These are phyloP conservation scores for Euplagia quadripunctaria DNA, from an alignment of 2,888 invertebrate genomes.

Conservation along the genomic window DNA sequence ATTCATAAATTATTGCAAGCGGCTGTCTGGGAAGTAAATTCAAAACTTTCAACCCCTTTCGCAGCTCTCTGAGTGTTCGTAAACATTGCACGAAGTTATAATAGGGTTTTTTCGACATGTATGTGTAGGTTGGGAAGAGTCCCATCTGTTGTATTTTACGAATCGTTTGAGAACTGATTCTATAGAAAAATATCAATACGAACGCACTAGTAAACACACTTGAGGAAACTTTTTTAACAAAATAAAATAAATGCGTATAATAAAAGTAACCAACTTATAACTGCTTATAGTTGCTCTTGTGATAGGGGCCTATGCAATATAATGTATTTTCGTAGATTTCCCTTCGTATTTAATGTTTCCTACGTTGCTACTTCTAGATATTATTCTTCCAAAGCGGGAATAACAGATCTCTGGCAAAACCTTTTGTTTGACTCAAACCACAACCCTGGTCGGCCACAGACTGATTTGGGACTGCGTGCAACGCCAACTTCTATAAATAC, in stretches of 20 bases:
- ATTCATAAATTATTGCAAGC: conserved; percentile 45
- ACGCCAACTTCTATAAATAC: too few species aligned
- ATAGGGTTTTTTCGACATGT: conserved; percentile 43
- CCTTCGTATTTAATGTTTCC: too few species aligned
- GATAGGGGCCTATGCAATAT: too few species aligned
- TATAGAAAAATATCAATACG: conserved; percentile 30
- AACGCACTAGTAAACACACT: background rate
- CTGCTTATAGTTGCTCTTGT: too few species aligned
- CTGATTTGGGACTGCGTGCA: too few species aligned
- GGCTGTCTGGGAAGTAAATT: conserved; percentile 21
- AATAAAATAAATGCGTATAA: background rate
- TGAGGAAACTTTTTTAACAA: background rate
- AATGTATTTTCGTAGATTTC: too few species aligned
- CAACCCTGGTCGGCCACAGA: too few species aligned
- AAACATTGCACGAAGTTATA: conserved; percentile 51
- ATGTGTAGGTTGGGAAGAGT: conserved; percentile 31
- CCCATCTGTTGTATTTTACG: conserved; percentile 39
- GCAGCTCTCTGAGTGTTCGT: conserved; percentile 43
- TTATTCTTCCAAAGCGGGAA: too few species aligned
- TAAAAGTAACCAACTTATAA: background rate
- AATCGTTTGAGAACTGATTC: conserved; percentile 33
- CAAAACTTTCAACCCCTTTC: conserved; percentile 46
- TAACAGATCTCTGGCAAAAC: too few species aligned
- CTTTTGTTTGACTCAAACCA: too few species aligned
- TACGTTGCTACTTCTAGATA: too few species aligned